Percentiles rank a stretch among this genome's conserved stretches.
phyloP scores from a whole-genome alignment of 2,113 vertebrate species.

The Spilogale gracilis region DNA sequence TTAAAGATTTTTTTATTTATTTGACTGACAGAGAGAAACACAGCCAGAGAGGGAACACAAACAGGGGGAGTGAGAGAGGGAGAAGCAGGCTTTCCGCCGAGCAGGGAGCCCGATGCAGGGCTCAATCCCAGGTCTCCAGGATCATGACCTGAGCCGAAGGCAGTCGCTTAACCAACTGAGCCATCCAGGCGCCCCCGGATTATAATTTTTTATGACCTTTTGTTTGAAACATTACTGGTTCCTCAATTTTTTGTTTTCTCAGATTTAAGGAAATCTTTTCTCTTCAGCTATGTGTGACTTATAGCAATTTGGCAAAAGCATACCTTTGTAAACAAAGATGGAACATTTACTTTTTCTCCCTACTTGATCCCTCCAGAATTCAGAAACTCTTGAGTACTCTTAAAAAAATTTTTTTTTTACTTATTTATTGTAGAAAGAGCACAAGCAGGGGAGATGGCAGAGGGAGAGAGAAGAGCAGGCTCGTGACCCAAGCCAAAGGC shows the following conservation, averaged over 20 bases:
- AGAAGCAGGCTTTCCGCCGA: too few relatives aligned
- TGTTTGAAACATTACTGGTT: neutral
- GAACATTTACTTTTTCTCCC: neutral
- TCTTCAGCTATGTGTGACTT: neutral
- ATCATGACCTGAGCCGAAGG: too few relatives aligned
- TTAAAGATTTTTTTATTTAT: too few relatives aligned
- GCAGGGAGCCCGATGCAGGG: too few relatives aligned
- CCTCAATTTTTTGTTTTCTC: neutral
- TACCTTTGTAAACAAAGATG: neutral
- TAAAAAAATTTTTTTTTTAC: too few relatives aligned
- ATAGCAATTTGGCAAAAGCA: neutral
- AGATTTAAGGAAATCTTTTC: neutral
- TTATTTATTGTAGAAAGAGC: neutral
- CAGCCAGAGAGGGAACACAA: too few relatives aligned
- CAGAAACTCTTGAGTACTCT: neutral
- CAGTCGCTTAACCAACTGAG: too few relatives aligned
- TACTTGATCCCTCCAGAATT: neutral
- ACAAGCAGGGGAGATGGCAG: neutral
- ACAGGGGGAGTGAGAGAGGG: too few relatives aligned
- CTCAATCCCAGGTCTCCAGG: too few relatives aligned
- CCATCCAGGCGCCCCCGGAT: neutral
- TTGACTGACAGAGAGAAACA: too few relatives aligned
- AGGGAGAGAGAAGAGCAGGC: neutral
- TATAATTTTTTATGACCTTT: neutral
- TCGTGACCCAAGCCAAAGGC: neutral